phyloP scores from a whole-genome alignment of 2,797 vertebrate genomes.

The Poecilia gillii region DNA sequence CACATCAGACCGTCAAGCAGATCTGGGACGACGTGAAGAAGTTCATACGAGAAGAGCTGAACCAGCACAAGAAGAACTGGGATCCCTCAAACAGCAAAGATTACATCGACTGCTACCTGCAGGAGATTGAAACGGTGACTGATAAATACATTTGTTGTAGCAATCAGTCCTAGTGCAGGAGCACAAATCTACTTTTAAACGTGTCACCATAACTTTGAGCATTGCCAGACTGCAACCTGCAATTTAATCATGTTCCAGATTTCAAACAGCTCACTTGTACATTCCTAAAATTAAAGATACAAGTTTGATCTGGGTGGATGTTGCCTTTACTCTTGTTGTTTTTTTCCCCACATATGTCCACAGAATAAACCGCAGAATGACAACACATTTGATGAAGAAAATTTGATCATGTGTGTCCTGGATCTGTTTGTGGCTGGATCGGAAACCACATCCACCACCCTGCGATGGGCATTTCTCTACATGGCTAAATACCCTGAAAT shows the following conservation, averaged over 20 bases:
- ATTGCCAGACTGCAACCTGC: background rate
- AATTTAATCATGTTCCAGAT: background rate
- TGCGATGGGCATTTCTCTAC: constrained; percentile 84
- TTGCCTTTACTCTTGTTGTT: background rate
- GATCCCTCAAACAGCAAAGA: constrained; percentile 73
- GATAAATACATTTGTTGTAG: background rate
- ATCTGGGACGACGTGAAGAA: constrained; percentile 41
- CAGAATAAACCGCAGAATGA: constrained; percentile 55
- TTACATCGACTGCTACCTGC: constrained; percentile 84
- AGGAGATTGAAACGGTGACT: constrained; percentile 79
- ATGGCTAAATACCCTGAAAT: constrained; percentile 81
- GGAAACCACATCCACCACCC: constrained; percentile 80
- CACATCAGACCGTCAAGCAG: constrained; percentile 67
- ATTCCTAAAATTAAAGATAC: background rate
- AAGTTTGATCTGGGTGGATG: background rate
- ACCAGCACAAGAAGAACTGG: constrained; percentile 76
- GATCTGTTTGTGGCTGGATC: constrained; percentile 84
- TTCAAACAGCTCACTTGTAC: background rate
- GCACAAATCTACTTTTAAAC: too few relatives aligned
- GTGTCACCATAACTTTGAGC: background rate
- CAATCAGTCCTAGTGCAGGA: background rate
- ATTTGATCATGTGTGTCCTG: constrained; percentile 63
- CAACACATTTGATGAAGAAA: constrained; percentile 75
- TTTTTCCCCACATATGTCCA: constrained; percentile 1
- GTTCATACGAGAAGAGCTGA: constrained; percentile 63